phyloP scores from a whole-genome alignment of 2,888 invertebrate genomes.

The Scaeva pyrastri region DNA sequence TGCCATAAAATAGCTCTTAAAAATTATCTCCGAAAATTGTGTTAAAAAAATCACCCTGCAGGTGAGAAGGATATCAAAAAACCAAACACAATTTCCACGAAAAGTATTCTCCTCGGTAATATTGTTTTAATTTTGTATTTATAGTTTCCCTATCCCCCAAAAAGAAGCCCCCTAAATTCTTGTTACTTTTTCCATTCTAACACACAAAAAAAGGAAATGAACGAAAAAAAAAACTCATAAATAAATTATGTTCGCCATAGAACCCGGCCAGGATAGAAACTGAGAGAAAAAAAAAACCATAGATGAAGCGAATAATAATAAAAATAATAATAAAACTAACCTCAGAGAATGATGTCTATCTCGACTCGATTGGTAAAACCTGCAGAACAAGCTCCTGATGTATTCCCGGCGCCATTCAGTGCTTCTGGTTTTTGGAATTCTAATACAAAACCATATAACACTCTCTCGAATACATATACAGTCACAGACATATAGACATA shows the following conservation, averaged over 20 bases:
- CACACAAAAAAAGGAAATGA: too few species aligned
- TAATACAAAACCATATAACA: conserved; percentile 42
- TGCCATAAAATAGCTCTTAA: too few species aligned
- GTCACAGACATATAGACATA: background rate
- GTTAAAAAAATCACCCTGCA: too few species aligned
- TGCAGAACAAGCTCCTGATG: conserved; percentile 41
- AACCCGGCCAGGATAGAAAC: background rate
- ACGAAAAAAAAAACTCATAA: conserved; percentile 45
- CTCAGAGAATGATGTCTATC: conserved; percentile 74
- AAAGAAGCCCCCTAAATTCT: too few species aligned
- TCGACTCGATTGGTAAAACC: conserved; percentile 19
- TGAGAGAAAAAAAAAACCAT: conserved; percentile 39
- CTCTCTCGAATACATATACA: background rate
- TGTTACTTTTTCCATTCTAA: too few species aligned
- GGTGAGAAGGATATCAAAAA: too few species aligned
- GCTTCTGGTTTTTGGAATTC: background rate
- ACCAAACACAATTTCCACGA: too few species aligned
- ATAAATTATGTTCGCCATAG: conserved; percentile 50
- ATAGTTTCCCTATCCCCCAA: too few species aligned
- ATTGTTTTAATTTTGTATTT: too few species aligned
- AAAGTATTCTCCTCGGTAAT: too few species aligned
- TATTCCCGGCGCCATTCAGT: conserved; percentile 52
- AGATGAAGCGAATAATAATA: conserved; percentile 72
- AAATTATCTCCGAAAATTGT: too few species aligned
- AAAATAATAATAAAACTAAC: conserved; percentile 72